Percentiles rank a stretch among this genome's conserved stretches.
Evolutionary conservation across 2,113 vertebrate genomes (phyloP).

Genomic region (Ciconia maguari): DNA sequence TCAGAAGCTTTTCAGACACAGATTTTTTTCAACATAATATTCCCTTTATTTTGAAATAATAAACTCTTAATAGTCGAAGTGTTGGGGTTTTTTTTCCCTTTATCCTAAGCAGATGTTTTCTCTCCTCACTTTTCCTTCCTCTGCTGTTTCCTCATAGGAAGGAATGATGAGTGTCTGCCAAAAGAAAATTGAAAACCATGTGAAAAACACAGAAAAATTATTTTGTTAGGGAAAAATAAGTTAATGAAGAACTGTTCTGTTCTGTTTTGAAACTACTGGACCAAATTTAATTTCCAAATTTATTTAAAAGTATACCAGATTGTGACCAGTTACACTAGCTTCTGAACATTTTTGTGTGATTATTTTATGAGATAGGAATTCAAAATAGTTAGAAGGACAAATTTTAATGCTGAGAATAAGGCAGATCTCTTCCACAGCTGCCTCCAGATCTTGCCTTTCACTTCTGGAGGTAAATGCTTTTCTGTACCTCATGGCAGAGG

Average conservation of each 20-base stretch:
- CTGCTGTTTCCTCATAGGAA: neutral
- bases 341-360: neutral
- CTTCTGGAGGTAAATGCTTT: neutral
- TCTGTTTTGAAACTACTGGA: constrained; percentile 5
- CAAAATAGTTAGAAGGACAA: neutral
- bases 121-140: constrained; percentile 7
- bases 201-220: constrained; percentile 12
- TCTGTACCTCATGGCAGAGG: neutral
- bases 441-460: neutral
- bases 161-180: constrained; percentile 20
- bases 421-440: neutral
- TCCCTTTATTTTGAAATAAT: constrained; percentile 1
- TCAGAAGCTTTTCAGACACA: constrained; percentile 5
- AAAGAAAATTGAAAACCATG: constrained; percentile 27
- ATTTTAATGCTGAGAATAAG: neutral
- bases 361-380: neutral
- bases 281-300: neutral
- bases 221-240: constrained; percentile 22
- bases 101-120: constrained; percentile 51
- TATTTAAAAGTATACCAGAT: neutral
- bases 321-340: neutral
- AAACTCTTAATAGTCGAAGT: neutral
- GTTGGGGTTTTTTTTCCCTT: neutral
- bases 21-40: neutral
- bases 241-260: constrained; percentile 12